Conservation (phyloP, 2,797 vertebrate species). For the Enteromius thamalakanensis region DNA sequence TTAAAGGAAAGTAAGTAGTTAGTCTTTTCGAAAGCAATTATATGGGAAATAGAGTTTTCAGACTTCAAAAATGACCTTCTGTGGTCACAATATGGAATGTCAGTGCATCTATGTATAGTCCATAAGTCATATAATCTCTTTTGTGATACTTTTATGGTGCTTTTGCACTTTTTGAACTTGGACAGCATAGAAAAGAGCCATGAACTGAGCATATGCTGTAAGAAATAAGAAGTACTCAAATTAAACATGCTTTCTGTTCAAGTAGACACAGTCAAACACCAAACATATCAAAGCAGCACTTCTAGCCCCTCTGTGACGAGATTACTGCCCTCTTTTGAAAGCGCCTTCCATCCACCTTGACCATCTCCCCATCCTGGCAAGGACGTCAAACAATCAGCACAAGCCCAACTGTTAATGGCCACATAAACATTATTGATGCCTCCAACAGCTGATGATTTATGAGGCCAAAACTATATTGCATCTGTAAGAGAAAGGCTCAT, state of each 20-base stretch:
- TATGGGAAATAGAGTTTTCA: neutral
- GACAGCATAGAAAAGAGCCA: neutral
- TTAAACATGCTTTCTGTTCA: neutral
- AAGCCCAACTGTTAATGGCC: constrained; percentile 61
- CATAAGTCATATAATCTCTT: neutral
- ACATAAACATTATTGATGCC: constrained; percentile 69
- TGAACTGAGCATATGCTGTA: neutral
- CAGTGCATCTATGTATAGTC: too few relatives aligned
- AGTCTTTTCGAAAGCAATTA: neutral
- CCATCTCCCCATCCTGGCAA: constrained; percentile 54
- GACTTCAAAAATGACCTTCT: neutral
- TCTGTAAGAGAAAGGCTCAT: constrained; percentile 68
- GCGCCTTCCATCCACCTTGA: constrained; percentile 46
- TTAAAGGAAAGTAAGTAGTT: neutral
- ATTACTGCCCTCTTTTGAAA: constrained; percentile 28
- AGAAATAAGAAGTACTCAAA: neutral
- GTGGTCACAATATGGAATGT: neutral
- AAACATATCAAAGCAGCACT: neutral
- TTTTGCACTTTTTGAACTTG: neutral
- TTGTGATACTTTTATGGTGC: neutral
- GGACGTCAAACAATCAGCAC: constrained; percentile 61
- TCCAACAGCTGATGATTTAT: constrained; percentile 64
- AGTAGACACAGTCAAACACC: neutral
- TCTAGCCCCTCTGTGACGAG: neutral
- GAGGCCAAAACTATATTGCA: constrained; percentile 62